Base-by-base conservation (phyloP, 1,140 invertebrate genomes). In the Drosophila ohnishii region DNA sequence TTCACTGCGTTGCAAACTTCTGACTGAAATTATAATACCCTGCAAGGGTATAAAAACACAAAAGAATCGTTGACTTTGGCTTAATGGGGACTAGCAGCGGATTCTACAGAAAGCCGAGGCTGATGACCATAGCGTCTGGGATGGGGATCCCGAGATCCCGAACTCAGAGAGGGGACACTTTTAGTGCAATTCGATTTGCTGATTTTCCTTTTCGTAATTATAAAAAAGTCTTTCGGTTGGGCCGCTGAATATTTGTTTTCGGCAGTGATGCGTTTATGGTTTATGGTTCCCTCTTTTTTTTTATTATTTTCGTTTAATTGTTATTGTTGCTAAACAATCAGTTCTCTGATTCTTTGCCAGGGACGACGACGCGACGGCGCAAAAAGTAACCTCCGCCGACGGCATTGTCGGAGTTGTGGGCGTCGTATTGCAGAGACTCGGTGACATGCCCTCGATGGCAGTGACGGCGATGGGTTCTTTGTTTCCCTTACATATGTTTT, bases 121-220 rank as follows among this genome's bases (percentile, higher is more conserved):
- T 71, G 80, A 84, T 88, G 84, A 84, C 80, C 84, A 82, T 56
- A 65, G 65, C 78, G 85, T 71, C 66, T 58, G 67, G 45, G 44
- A 19, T 45, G 34, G 60, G 61, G 40, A 69, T 42, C n/a, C 25
- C 14, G 51, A 39, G 47, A 64, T 47, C 65, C 50, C 32, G 47
- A 45, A 42, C 61, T 35, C 28, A 11, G 59, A 47, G 63, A 75
- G 50, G 71, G 39, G 47, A 56, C 45, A 73, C 32, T 81, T 77
- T 88, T 84, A 61, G 51, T 84, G 84, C 84, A 88, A 87, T 87
- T 87, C 84, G 84, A 87, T 88, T 87, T 87, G 84, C 84, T 84
- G 84, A 69, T 80, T 87, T 87, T 69, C 84, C 84, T 74, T 82
- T 83, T 84, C 62, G 67, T 88, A 70, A 87, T 88, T 88, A 87